Conservation (phyloP, 2,113 vertebrate genomes). For the Etheostoma cragini region DNA sequence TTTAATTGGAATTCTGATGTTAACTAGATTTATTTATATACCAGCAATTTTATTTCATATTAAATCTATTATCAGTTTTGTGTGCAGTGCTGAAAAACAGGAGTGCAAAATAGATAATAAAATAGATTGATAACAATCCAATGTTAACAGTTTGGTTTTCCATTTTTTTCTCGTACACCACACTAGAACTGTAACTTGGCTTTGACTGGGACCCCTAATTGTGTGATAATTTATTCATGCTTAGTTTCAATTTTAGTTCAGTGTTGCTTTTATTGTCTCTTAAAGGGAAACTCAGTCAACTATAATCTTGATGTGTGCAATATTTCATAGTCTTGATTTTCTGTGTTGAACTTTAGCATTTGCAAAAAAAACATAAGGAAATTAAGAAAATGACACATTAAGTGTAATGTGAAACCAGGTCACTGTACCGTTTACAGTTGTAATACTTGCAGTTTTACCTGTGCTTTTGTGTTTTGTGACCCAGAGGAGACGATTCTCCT, state of each 20-base stretch:
- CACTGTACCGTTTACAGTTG: background rate
- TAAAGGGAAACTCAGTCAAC: background rate
- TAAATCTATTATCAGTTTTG: background rate
- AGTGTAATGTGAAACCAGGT: constrained; percentile 3
- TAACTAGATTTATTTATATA: background rate
- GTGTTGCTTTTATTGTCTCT: constrained; percentile 11
- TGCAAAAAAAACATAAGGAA: background rate
- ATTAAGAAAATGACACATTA: background rate
- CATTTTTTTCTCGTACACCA: background rate
- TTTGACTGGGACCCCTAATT: background rate
- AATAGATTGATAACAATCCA: background rate
- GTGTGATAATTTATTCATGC: no score
- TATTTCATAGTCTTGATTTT: background rate
- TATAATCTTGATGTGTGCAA: background rate
- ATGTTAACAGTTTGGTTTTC: background rate
- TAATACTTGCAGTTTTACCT: constrained; percentile 1
- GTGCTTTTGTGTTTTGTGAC: constrained; percentile 39
- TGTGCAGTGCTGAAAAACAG: background rate
- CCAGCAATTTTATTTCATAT: background rate
- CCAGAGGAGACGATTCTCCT: constrained; percentile 21
- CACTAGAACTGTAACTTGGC: background rate
- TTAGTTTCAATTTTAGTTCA: constrained; percentile 2
- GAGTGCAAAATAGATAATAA: background rate
- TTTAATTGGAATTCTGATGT: background rate
- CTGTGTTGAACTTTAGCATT: background rate